Base-by-base conservation (phyloP, 1,140 invertebrate genomes). In the Anthonomus grandis region DNA sequence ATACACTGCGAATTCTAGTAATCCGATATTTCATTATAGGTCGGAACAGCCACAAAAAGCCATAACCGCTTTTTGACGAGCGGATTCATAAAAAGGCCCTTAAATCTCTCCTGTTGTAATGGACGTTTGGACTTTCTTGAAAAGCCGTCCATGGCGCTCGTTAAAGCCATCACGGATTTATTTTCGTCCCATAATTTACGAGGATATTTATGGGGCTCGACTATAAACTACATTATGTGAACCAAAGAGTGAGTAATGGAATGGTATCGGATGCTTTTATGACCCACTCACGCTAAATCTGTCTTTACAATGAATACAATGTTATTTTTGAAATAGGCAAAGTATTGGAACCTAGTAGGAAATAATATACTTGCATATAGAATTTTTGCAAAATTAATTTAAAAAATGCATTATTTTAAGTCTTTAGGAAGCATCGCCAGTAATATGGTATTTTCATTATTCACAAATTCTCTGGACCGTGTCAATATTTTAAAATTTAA, bases 81-180 rank as follows among this genome's bases (percentile, higher is more conserved):
- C 47, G 6, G 13, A 27, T 15, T 23, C 49, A 41, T 51, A 51
- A 51, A 51, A 50, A 51, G 36, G 36, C 15, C 37, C 34, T n/a
- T 51, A 51, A 51, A 51, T 51, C 49, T 51, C 18, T 24, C 34
- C 21, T 36, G 19, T 41, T 24, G 49, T 51, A 51, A 51, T 51
- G 49, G 49, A 51, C 49, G 23, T 51, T 51, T 51, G 41, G 49
- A 51, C 36, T 51, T 51, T 51, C 49, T 51, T 51, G 49, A 51
- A 51, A 51, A 51, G 49, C 49, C 49, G 49, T 51, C 41, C 37
- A 51, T 41, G 34, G 49, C 21, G 49, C 49, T 51, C 49, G 49
- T 51, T 51, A 51, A 51, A 51, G 49, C 49, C 49, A 38, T 51
- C 19, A 38, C 49, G 21, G 37, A 51, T 51, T 51, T 51, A 51